These are phyloP conservation scores for Acanthurus leucopareius DNA, from an alignment of 2,797 vertebrate genomes.

Conservation along the genomic window DNA sequence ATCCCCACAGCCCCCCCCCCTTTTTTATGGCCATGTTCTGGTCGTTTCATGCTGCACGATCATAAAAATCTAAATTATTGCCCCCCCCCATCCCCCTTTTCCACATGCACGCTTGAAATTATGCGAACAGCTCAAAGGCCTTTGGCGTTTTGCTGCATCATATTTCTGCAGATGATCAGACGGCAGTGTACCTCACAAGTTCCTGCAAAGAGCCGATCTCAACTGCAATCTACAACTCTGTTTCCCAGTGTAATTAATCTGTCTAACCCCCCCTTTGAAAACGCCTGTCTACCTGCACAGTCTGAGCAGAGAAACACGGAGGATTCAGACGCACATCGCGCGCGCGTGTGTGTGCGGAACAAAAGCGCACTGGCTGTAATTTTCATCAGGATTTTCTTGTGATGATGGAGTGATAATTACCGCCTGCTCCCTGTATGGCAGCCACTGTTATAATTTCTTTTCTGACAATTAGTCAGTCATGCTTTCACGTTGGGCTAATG, in stretches of 20 bases:
- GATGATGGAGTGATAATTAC: slow-evolving; percentile 70
- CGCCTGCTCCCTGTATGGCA: slow-evolving; percentile 57
- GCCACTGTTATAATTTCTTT: slow-evolving; percentile 62
- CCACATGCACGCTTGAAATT: slow-evolving; percentile 26
- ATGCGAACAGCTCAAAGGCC: slow-evolving; percentile 37
- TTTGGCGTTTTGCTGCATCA: slow-evolving; percentile 43
- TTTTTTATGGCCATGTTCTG: slow-evolving; percentile 30
- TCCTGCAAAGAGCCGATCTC: slow-evolving; percentile 19
- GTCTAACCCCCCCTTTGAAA: slow-evolving; percentile 21
- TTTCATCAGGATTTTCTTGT: slow-evolving; percentile 59
- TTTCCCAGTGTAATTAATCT: slow-evolving; percentile 42
- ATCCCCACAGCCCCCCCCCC: slow-evolving; percentile 1
- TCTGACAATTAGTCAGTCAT: slow-evolving; percentile 69
- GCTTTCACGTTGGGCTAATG: slow-evolving; percentile 61
- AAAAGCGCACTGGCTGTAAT: slow-evolving; percentile 44
- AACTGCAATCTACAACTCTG: not conserved
- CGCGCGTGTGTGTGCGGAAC: slow-evolving; percentile 23
- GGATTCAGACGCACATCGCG: slow-evolving; percentile 38
- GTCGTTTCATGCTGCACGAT: slow-evolving; percentile 34
- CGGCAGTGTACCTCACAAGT: not conserved
- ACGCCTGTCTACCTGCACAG: slow-evolving; percentile 24
- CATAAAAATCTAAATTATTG: slow-evolving; percentile 39
- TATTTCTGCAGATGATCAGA: slow-evolving; percentile 27
- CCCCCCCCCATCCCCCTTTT: too few species aligned
- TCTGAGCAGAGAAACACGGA: slow-evolving; percentile 25